phyloP scores from a whole-genome alignment of 2,797 vertebrate species.

The Anabas testudineus region DNA sequence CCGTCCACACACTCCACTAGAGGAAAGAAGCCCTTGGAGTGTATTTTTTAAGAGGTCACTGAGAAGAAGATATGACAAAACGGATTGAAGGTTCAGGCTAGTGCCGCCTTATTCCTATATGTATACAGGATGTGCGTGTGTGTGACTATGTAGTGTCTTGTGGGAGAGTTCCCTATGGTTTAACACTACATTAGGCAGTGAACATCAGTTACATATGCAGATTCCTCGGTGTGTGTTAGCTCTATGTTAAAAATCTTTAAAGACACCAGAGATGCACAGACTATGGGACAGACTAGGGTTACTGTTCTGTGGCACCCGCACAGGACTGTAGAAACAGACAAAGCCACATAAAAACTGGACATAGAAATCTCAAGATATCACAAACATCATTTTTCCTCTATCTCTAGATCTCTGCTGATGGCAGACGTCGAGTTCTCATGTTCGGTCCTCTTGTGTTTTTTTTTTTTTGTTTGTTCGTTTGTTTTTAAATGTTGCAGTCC shows the following conservation, averaged over 20 bases:
- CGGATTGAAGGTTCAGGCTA: constrained; percentile 52
- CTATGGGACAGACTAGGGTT: constrained; percentile 64
- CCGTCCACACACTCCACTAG: constrained; percentile 62
- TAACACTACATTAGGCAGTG: constrained; percentile 68
- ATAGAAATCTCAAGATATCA: constrained; percentile 82
- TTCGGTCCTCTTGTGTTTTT: constrained; percentile 15
- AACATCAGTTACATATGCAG: constrained; percentile 66
- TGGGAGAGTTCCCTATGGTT: constrained; percentile 39
- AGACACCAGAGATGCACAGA: constrained; percentile 68
- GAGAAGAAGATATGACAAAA: constrained; percentile 70
- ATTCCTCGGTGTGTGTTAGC: constrained; percentile 54
- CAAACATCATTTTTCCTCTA: constrained; percentile 74
- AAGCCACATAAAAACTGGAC: constrained; percentile 78
- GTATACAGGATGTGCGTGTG: constrained; percentile 49
- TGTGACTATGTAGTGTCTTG: constrained; percentile 43
- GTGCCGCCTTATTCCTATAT: constrained; percentile 49
- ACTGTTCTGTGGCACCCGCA: constrained; percentile 75
- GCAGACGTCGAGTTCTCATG: constrained; percentile 46
- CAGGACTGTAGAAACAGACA: constrained; percentile 75
- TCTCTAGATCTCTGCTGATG: constrained; percentile 66
- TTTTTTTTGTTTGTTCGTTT: no score
- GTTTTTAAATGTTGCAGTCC: constrained; percentile 30
- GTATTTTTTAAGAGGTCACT: constrained; percentile 61
- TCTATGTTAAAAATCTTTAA: constrained; percentile 74
- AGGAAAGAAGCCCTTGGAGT: constrained; percentile 78